Conservation (phyloP, 2,113 vertebrate species). For the Malaclemys terrapin region DNA sequence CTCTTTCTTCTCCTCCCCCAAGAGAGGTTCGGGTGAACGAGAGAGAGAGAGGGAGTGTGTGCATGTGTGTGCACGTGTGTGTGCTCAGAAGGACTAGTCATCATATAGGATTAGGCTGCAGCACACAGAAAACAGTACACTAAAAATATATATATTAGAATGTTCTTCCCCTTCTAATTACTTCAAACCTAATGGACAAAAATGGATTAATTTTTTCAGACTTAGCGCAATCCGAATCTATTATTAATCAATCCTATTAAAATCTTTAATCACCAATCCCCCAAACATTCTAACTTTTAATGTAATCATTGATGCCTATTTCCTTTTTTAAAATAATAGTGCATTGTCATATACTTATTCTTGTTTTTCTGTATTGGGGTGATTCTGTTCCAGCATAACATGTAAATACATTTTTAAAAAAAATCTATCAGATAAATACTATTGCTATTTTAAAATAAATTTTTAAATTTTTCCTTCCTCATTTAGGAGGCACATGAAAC, state of each 20-base stretch:
- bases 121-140: no score
- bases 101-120: no score
- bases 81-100: no score
- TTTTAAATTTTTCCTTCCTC: neutral
- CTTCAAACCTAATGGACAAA: neutral
- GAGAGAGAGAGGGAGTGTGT: no score
- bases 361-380: neutral
- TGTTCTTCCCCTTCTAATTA: no score
- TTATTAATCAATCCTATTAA: neutral
- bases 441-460: neutral
- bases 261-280: neutral
- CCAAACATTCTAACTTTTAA: neutral
- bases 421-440: neutral
- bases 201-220: neutral
- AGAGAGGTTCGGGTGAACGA: no score
- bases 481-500: neutral
- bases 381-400: neutral
- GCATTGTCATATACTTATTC: neutral
- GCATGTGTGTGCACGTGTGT: fast-evolving
- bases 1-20: no score
- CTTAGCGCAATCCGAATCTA: neutral
- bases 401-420: neutral
- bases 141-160: no score
- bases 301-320: neutral
- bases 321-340: neutral